A percentile compares a stretch with the other conserved stretches of the same genome.
Conservation (phyloP, 2,888 invertebrate species). For the Ormia ochracea region DNA sequence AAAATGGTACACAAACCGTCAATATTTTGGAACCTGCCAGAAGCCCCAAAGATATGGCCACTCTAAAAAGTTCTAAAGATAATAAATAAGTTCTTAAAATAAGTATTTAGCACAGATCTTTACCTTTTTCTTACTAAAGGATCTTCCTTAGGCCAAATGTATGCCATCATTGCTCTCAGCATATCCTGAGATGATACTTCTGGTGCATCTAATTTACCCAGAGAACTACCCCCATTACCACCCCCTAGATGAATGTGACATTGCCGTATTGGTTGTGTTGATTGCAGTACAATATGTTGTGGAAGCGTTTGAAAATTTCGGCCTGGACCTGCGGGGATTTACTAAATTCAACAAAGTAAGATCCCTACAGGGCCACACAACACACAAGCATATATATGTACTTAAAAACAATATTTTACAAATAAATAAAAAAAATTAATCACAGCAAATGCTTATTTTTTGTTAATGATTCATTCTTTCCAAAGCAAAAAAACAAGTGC, state of each 20-base stretch:
- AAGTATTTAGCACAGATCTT: neutral
- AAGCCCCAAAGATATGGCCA: slow-evolving; percentile 88
- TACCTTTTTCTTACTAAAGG: slow-evolving; percentile 73
- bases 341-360: slow-evolving; percentile 75
- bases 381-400: slow-evolving; percentile 68
- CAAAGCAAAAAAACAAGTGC: slow-evolving; percentile 27
- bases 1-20: slow-evolving; percentile 95
- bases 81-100: neutral
- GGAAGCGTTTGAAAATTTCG: slow-evolving; percentile 76
- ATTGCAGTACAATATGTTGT: slow-evolving; percentile 76
- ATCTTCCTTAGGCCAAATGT: slow-evolving; percentile 95
- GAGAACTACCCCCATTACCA: slow-evolving; percentile 78
- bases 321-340: slow-evolving; percentile 75
- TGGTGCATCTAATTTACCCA: slow-evolving; percentile 81
- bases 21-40: slow-evolving; percentile 89
- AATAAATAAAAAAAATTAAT: slow-evolving; percentile 21
- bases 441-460: slow-evolving; percentile 10
- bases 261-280: slow-evolving; percentile 79
- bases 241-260: slow-evolving; percentile 94
- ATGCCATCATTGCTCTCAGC: slow-evolving; percentile 90
- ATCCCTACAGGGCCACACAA: slow-evolving; percentile 76
- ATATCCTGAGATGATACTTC: slow-evolving; percentile 86
- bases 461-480: slow-evolving; percentile 8
- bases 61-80: slow-evolving; percentile 79
- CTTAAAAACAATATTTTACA: slow-evolving; percentile 37